phyloP scores from a whole-genome alignment of 2,888 invertebrate species.

The Troides helena region DNA sequence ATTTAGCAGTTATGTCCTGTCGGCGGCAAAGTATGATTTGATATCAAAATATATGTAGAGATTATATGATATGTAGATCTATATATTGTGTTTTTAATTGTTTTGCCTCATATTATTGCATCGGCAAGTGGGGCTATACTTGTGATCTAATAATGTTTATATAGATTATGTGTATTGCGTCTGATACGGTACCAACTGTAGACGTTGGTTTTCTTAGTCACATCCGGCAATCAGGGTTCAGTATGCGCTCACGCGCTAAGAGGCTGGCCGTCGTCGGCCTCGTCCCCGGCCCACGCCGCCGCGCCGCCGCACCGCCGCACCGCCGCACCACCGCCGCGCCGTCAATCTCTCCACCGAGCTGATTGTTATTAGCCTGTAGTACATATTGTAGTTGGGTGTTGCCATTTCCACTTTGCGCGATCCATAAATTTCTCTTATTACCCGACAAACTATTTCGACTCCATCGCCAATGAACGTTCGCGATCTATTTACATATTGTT shows the following conservation, averaged over 20 bases:
- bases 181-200: no score
- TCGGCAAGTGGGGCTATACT: no score
- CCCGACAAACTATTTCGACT: not conserved
- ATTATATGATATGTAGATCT: no score
- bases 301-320: constrained; percentile 29
- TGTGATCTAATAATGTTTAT: no score
- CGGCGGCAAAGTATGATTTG: no score
- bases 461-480: not conserved
- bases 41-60: no score
- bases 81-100: no score
- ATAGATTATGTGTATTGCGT: no score
- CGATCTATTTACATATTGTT: not conserved
- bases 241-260: constrained; percentile 24
- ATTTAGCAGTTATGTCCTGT: no score
- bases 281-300: constrained; percentile 46
- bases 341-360: constrained; percentile 34
- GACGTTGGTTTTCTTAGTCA: no score
- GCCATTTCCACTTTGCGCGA: not conserved
- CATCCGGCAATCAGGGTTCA: no score
- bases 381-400: constrained; percentile 1
- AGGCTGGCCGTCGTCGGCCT: constrained; percentile 38
- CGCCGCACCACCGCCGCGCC: constrained; percentile 35
- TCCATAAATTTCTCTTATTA: not conserved
- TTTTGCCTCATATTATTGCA: no score
- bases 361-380: constrained; percentile 5